Evolutionary conservation across 2,113 vertebrate species (phyloP), one percentile per base, ranked within the genome.

Genomic region (Steatornis caripensis): DNA sequence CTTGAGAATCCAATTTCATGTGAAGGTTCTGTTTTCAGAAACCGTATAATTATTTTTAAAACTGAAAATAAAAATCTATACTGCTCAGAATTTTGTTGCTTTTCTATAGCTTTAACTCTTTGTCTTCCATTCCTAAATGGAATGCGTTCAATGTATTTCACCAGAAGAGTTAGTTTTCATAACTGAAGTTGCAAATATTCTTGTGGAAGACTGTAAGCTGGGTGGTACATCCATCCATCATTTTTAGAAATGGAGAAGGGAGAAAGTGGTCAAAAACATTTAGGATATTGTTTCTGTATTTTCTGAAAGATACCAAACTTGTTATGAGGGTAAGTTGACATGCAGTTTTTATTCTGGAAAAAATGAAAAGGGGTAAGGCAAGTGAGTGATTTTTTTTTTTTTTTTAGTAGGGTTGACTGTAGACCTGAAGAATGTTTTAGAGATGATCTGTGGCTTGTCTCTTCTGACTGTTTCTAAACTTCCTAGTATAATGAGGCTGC

Each of bases 351-450:
- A 23, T 32, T 65, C 45, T 37, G 51, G 62, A 11, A 36, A 39
- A 41, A 65, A 12, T 18, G 5, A 15, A 15, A 57, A 29, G 0
- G 3, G 5, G 0, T 27, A 16, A 87, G 16, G 15, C 10, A 24
- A 8, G 6, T 53, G 4, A 2, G 32, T 41, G 43, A 16, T 17
- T 9, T 9, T 29, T 30, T 17, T 21, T 53, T 53, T 32, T 24
- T 54, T 74, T 34, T 29, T 2, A 18, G 5, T 55, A 0, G 5
- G 19, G 3, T 3, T 57, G 34, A 30, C 14, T 36, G 26, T 51
- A 36, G 62, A 17, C 11, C 29, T 37, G 46, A 51, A n/a, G 53
- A 58, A 32, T 23, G 3, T n/a, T 86, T 81, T 43, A 2, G 58
- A 34, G 57, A 0, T 2, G 3, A 12, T 66, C 36, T 3, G 3